A percentile compares a stretch with the other conserved stretches of the same genome.
phyloP scores from a whole-genome alignment of 1,140 invertebrate species.

The Ptiloglossa arizonensis region DNA sequence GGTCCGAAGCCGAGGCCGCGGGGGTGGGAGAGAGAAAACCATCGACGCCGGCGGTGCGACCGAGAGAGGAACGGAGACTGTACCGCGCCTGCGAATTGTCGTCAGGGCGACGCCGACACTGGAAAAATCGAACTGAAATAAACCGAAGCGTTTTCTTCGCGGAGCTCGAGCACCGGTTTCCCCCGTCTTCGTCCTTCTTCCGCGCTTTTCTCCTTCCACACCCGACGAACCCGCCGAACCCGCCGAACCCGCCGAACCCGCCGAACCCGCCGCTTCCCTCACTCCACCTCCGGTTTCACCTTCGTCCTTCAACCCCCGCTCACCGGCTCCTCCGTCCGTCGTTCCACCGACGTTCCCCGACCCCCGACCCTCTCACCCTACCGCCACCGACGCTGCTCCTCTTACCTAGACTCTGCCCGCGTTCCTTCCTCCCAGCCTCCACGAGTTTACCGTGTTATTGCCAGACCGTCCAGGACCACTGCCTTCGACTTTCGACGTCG shows the following conservation, averaged over 20 bases:
- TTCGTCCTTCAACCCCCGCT: conserved; percentile 32
- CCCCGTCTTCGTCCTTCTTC: conserved; percentile 43
- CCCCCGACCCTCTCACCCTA: conserved; percentile 31
- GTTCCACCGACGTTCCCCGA: conserved; percentile 43
- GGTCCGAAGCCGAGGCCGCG: conserved; percentile 62
- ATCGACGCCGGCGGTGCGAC: conserved; percentile 46
- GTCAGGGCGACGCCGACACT: conserved; percentile 80
- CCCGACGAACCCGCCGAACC: no score
- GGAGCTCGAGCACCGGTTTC: conserved; percentile 59
- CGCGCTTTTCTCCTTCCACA: background rate
- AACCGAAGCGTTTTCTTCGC: conserved; percentile 79
- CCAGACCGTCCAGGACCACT: conserved; percentile 63
- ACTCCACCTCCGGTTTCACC: conserved; percentile 12
- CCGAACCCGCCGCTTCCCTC: background rate
- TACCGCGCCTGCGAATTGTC: conserved; percentile 81
- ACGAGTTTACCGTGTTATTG: conserved; percentile 64
- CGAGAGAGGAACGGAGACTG: conserved; percentile 64
- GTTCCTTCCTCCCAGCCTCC: conserved; percentile 47
- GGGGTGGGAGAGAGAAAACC: conserved; percentile 67
- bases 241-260: no score
- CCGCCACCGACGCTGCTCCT: no score
- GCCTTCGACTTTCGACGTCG: conserved; percentile 61
- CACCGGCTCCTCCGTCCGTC: conserved; percentile 22
- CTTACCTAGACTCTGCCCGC: conserved; percentile 38
- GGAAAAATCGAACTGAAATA: conserved; percentile 82